Conservation (phyloP, 2,888 invertebrate genomes). For the Plebejus argus region DNA sequence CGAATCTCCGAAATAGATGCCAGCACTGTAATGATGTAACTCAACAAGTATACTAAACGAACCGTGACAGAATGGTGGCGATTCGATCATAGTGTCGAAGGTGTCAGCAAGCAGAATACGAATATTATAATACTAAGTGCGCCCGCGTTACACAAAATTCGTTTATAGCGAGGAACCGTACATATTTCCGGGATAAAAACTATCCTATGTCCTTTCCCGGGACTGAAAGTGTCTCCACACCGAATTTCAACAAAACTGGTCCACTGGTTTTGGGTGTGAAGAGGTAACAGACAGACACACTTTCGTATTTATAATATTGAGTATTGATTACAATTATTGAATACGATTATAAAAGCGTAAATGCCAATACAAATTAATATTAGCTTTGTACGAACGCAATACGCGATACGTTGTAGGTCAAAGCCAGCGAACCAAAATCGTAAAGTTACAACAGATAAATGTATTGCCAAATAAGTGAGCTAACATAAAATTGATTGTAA, state of each 20-base stretch:
- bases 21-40: conserved; percentile 46
- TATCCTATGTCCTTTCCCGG: too few relatives aligned
- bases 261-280: too few relatives aligned
- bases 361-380: conserved; percentile 31
- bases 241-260: too few relatives aligned
- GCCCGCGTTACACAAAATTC: too few relatives aligned
- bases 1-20: conserved; percentile 55
- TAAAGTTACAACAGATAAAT: background rate
- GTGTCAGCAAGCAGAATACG: conserved; percentile 43
- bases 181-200: too few relatives aligned
- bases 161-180: too few relatives aligned
- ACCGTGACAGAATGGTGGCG: conserved; percentile 55
- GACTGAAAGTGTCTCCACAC: too few relatives aligned
- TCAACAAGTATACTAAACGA: conserved; percentile 62
- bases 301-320: too few relatives aligned
- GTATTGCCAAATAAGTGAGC: background rate
- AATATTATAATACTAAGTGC: background rate
- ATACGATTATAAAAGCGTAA: conserved; percentile 21
- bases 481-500: background rate
- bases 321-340: conserved; percentile 34
- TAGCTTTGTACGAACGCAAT: conserved; percentile 20
- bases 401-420: conserved; percentile 23
- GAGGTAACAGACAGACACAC: too few relatives aligned
- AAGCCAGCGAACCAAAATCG: background rate
- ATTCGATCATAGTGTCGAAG: conserved; percentile 59